Base-by-base conservation (phyloP, 2,113 vertebrate species). In the Corvus moneduloides region DNA sequence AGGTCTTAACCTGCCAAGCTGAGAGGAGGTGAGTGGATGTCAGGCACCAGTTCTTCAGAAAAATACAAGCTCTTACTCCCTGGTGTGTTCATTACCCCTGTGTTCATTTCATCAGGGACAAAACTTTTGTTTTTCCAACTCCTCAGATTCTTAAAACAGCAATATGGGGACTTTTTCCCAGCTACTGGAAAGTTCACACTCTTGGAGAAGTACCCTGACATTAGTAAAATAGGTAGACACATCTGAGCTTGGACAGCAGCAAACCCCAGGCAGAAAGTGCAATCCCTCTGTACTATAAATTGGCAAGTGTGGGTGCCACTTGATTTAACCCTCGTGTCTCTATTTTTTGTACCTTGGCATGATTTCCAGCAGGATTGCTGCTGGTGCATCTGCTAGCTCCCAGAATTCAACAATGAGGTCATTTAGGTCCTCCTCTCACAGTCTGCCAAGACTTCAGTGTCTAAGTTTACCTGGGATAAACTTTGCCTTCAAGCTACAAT, bases 271-370 rank as follows among this genome's bases (percentile, higher is more conserved):
- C 68, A 39, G 44, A 49, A 10, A 30, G 26, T 26, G 26, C 3
- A 41, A 43, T 32, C 26, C 19, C 35, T 68, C 30, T 63, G 9
- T 20, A 7, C 16, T 51, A 33, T 5, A 33, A 37, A 28, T 8
- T 48, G 48, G 17, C 39, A 71, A 54, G 35, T 14, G 19, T 1
- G 1, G 7, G 9, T 8, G 1, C 13, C 2, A 3, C 33, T 66
- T 48, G 33, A 15, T 89, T 63, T 76, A 83, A 62, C 19, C 22
- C n/a, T 61, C 4, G 0, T 33, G 33, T 18, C n/a, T 72, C n/a
- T 66, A 26, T 27, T 56, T 44, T 78, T 55, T 41, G 59, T 39
- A 44, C 19, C 17, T 55, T 84, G 64, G 51, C n/a, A 46, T 55
- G 20, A 16, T 11, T 78, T 89, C 52, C 41, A 62, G 35, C 21